Percentiles rank a stretch among this genome's conserved stretches.
Conservation (phyloP, 2,888 invertebrate species). For the Limenitis camilla region DNA sequence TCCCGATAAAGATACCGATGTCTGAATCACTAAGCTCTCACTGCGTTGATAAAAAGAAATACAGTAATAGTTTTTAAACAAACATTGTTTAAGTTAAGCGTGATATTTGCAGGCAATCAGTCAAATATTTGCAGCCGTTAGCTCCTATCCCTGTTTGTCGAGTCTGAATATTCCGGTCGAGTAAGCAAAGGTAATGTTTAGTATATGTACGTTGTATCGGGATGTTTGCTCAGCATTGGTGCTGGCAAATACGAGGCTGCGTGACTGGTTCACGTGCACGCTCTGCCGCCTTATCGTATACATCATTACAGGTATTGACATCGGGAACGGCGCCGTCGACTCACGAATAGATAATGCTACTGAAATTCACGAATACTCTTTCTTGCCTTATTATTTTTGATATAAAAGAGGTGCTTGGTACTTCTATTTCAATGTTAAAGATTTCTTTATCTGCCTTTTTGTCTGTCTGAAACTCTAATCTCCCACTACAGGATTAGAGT, state of each 20-base stretch:
- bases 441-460: no score
- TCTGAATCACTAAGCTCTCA: no score
- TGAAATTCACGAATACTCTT: background rate
- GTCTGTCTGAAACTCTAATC: no score
- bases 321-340: background rate
- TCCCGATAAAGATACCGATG: no score
- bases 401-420: no score
- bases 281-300: constrained; percentile 18
- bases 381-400: background rate
- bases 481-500: no score
- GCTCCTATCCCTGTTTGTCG: constrained; percentile 33
- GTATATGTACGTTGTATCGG: constrained; percentile 26
- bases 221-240: constrained; percentile 29
- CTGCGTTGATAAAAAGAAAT: no score
- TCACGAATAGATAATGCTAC: background rate
- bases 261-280: constrained; percentile 18
- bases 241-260: constrained; percentile 25
- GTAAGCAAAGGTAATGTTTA: constrained; percentile 43
- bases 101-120: constrained; percentile 40
- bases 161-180: constrained; percentile 31
- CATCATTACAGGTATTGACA: constrained; percentile 9
- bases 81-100: constrained; percentile 8
- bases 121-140: constrained; percentile 49
- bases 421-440: no score
- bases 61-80: constrained; percentile 6